These are phyloP conservation scores for Enchytraeus crypticus DNA, from an alignment of 2,888 invertebrate species.

Conservation along the genomic window DNA sequence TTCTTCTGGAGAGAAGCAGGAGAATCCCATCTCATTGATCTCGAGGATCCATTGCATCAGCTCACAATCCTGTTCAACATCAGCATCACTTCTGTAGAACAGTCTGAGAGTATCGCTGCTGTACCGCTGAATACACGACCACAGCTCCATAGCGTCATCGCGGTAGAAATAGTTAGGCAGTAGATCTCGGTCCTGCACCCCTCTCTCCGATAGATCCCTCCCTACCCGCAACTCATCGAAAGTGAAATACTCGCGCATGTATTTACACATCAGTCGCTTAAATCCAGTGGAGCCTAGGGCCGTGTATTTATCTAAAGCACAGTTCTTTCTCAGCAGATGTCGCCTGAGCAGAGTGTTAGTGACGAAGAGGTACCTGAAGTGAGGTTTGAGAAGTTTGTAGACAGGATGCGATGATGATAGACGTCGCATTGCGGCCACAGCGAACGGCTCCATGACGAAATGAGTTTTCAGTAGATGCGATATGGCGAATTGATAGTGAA, in stretches of 20 bases:
- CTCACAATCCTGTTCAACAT: slow-evolving; percentile 18
- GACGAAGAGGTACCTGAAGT: slow-evolving; percentile 36
- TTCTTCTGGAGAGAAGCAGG: not conserved
- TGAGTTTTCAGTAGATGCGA: slow-evolving; percentile 25
- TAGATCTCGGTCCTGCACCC: slow-evolving; percentile 9
- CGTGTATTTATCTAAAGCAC: slow-evolving; percentile 22
- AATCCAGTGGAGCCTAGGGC: slow-evolving; percentile 19
- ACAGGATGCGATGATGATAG: slow-evolving; percentile 51
- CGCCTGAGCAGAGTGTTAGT: slow-evolving; percentile 21
- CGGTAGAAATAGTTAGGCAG: slow-evolving; percentile 21
- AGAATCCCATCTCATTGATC: not conserved
- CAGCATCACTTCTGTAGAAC: slow-evolving; percentile 19
- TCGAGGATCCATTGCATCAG: slow-evolving; percentile 22
- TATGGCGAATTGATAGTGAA: slow-evolving; percentile 20
- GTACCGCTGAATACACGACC: slow-evolving; percentile 18
- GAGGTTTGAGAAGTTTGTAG: slow-evolving; percentile 50
- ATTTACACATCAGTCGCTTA: slow-evolving; percentile 10
- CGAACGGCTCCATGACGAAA: slow-evolving; percentile 43
- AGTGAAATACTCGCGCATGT: slow-evolving; percentile 9
- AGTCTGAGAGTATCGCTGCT: slow-evolving; percentile 8
- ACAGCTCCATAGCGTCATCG: slow-evolving; percentile 22
- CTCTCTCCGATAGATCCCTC: slow-evolving; percentile 15
- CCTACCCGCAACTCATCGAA: slow-evolving; percentile 20
- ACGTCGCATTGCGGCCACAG: slow-evolving; percentile 47
- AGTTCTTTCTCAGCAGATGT: slow-evolving; percentile 19